A percentile compares a stretch with the other conserved stretches of the same genome.
Conservation (phyloP, 1,140 invertebrate genomes). For the Limonius californicus region DNA sequence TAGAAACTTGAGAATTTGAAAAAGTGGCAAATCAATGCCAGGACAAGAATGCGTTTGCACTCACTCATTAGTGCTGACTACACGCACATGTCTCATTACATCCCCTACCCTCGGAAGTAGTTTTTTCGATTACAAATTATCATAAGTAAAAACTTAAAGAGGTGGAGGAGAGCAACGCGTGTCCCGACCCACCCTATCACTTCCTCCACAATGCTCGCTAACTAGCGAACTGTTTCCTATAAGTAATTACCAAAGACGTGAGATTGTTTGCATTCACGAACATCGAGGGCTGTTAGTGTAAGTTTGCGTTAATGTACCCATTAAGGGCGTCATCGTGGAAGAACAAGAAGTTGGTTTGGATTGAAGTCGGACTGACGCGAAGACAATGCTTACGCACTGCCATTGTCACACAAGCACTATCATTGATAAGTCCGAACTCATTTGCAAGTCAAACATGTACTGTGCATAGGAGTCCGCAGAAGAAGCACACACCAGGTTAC, state of each 20-base stretch:
- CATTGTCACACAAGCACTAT: slow-evolving; percentile 17
- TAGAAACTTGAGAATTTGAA: no score
- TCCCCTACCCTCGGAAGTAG: background rate
- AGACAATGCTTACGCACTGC: no score
- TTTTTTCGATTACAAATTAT: slow-evolving; percentile 16
- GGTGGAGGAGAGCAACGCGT: background rate
- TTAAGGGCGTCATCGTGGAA: background rate
- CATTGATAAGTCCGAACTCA: slow-evolving; percentile 21
- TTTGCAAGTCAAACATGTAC: slow-evolving; percentile 21
- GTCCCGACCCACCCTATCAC: background rate
- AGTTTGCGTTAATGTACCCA: background rate
- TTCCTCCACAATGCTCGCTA: background rate
- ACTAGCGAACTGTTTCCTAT: slow-evolving; percentile 5
- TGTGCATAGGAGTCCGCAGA: background rate
- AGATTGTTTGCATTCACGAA: slow-evolving; percentile 1
- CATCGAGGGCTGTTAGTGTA: background rate
- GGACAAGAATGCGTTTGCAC: slow-evolving; percentile 8
- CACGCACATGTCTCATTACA: slow-evolving; percentile 18
- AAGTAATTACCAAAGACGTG: background rate
- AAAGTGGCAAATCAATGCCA: no score
- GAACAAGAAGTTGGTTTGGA: background rate
- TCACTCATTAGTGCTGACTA: slow-evolving; percentile 5
- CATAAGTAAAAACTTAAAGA: slow-evolving; percentile 14
- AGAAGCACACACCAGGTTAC: slow-evolving; percentile 9
- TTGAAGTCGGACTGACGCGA: slow-evolving; percentile 15